Percentiles rank a stretch among this genome's conserved stretches.
Evolutionary conservation across 1,140 invertebrate genomes (phyloP).

Genomic region (Dufourea novaeangliae): DNA sequence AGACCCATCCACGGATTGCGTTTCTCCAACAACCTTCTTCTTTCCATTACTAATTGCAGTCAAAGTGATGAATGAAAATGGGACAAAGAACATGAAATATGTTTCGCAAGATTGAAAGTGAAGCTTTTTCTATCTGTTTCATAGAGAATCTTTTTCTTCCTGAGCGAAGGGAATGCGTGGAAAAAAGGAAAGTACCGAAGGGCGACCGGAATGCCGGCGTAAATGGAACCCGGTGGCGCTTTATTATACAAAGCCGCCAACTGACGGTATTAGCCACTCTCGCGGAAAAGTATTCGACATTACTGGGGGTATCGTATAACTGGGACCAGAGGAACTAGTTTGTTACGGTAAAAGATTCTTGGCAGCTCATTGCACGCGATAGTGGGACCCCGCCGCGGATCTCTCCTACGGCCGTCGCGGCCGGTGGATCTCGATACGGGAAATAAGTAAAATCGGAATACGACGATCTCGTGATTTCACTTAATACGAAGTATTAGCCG

Average conservation of each 20-base stretch:
- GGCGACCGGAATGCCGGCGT: conserved; percentile 21
- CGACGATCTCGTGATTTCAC: conserved; percentile 43
- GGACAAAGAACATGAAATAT: not conserved
- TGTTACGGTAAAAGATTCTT: conserved; percentile 61
- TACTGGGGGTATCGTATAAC: conserved; percentile 55
- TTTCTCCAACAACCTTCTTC: too few species aligned
- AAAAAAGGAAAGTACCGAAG: conserved; percentile 7
- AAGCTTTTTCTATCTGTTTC: not conserved
- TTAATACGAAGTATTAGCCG: conserved; percentile 42
- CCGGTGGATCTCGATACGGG: conserved; percentile 41
- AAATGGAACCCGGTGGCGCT: conserved; percentile 22
- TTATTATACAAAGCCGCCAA: conserved; percentile 46
- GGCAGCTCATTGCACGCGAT: conserved; percentile 53
- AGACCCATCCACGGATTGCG: too few species aligned
- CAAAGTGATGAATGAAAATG: too few species aligned
- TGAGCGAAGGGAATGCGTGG: not conserved
- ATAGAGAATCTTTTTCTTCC: not conserved
- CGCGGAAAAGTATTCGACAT: conserved; percentile 47
- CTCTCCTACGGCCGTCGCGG: conserved; percentile 17
- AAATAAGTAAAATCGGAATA: conserved; percentile 38
- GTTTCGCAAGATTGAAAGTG: not conserved
- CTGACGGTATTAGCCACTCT: conserved; percentile 39
- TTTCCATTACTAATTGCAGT: too few species aligned
- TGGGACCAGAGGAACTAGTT: conserved; percentile 51
- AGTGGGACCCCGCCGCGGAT: conserved; percentile 32